These are phyloP conservation scores for Drosophila willistoni DNA, from an alignment of 1,140 invertebrate species.

Conservation along the genomic window DNA sequence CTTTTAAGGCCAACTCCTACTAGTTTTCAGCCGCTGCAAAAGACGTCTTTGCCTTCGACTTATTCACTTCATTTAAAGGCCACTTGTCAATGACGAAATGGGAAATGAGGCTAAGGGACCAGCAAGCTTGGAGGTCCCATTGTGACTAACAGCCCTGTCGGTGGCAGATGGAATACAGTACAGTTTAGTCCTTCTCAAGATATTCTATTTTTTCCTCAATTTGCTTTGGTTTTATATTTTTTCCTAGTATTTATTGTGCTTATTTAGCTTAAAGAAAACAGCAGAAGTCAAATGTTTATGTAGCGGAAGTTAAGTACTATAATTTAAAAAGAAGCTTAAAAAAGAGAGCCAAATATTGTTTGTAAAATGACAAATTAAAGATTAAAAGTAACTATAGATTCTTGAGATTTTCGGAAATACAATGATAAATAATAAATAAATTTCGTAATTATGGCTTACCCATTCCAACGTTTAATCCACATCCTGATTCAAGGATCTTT, in stretches of 20 bases:
- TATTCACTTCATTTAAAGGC: constrained; percentile 73
- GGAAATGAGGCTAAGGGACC: constrained; percentile 20
- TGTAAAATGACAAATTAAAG: too few relatives aligned
- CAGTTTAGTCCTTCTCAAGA: constrained; percentile 15
- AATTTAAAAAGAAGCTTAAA: background rate
- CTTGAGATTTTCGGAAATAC: too few relatives aligned
- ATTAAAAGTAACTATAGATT: too few relatives aligned
- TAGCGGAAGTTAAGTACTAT: background rate
- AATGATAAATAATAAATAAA: too few relatives aligned
- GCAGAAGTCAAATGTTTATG: background rate
- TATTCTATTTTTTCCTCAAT: constrained; percentile 17
- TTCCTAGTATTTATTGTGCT: constrained; percentile 34
- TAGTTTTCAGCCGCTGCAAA: constrained; percentile 27
- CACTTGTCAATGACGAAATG: constrained; percentile 67
- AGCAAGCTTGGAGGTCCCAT: constrained; percentile 21
- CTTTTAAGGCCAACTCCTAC: background rate
- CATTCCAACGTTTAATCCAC: too few relatives aligned
- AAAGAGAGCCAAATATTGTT: background rate
- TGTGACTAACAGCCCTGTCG: constrained; percentile 30
- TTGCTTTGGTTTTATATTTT: constrained; percentile 41
- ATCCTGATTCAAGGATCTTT: too few relatives aligned
- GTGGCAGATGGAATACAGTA: constrained; percentile 29
- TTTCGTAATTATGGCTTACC: too few relatives aligned
- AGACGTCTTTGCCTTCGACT: constrained; percentile 34
- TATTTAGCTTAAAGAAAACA: constrained; percentile 40